A percentile compares a stretch with the other conserved stretches of the same genome.
Conservation (phyloP, 1,140 invertebrate species). For the Dolichoris vasculosae region DNA sequence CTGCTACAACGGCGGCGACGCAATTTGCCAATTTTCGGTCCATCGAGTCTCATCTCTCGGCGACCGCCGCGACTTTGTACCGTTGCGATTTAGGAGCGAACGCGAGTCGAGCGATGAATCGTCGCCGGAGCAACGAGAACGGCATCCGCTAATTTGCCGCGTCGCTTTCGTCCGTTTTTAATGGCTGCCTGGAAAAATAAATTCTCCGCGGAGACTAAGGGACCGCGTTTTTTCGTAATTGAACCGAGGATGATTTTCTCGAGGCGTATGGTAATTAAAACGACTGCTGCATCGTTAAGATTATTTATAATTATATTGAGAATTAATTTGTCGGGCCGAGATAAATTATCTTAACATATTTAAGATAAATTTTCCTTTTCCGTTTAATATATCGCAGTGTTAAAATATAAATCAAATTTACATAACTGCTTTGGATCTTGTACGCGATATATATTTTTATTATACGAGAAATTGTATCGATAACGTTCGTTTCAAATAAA, state of each 20-base stretch:
- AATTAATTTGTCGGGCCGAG: not conserved
- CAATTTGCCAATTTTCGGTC: conserved; percentile 36
- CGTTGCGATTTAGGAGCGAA: not conserved
- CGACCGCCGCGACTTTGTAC: not conserved
- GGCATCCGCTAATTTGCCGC: not conserved
- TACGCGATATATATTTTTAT: not conserved
- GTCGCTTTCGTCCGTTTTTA: not conserved
- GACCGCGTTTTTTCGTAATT: not conserved
- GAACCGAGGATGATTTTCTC: no score
- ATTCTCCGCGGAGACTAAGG: not conserved
- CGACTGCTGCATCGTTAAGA: not conserved
- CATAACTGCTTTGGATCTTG: not conserved
- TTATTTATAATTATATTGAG: conserved; percentile 13
- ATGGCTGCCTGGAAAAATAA: not conserved
- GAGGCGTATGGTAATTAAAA: not conserved
- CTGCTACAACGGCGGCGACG: conserved; percentile 5
- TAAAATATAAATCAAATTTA: not conserved
- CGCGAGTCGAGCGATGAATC: not conserved
- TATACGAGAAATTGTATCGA: not conserved
- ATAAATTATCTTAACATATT: not conserved
- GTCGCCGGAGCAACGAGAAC: not conserved
- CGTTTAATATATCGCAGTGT: not conserved
- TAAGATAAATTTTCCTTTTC: conserved; percentile 1
- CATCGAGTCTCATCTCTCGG: not conserved
- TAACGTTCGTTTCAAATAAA: not conserved